Evolutionary conservation across 1,140 invertebrate species (phyloP), one percentile per base, ranked within the genome.

Genomic region (Platyura marginata): DNA sequence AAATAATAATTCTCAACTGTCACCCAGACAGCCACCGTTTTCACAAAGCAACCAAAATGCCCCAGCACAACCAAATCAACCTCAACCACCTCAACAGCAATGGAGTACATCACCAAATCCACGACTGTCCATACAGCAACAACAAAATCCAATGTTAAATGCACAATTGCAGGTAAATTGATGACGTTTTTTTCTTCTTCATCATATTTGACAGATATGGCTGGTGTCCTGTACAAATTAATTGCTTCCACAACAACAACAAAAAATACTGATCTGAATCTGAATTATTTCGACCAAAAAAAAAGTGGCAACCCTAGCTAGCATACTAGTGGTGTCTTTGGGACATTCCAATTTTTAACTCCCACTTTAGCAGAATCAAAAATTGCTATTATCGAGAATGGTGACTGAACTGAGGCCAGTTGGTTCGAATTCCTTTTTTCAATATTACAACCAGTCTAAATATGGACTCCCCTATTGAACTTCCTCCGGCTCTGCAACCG

Each of bases 101-200:
- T 15, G 11, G 18, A 20, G 20, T 23, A 22, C 38, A 3, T n/a
- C 21, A 23, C 11, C 22, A 8, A 9, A 47, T 48, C 11, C 34
- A 47, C 44, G 22, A 46, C 52, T 42, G 19, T 53, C 55, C 5
- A 44, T 72, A 34, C 71, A 73, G 46, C 71, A 72, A 45, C 75
- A 79, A 60, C 77, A 81, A 57, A 82, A 82, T 64, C 79, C 83
- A 4, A 79, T 86, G 76, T 65, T 86, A 44, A 84, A 77, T 63
- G 75, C 79, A 45, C 79, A 83, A 59, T 62, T 83, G 44, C 75
- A 76, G 51, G 77, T 79, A 64, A 71, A 66, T 63, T 42, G 36
- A 23, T 32, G 21, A 29, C 25, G 25, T 8, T 29, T 8, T 29
- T 29, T 29, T 6, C 25, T 29, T 29, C 13, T 29, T n/a, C n/a